These are phyloP conservation scores for Diorhabda elongata DNA, from an alignment of 1,140 invertebrate species.

Conservation along the genomic window DNA sequence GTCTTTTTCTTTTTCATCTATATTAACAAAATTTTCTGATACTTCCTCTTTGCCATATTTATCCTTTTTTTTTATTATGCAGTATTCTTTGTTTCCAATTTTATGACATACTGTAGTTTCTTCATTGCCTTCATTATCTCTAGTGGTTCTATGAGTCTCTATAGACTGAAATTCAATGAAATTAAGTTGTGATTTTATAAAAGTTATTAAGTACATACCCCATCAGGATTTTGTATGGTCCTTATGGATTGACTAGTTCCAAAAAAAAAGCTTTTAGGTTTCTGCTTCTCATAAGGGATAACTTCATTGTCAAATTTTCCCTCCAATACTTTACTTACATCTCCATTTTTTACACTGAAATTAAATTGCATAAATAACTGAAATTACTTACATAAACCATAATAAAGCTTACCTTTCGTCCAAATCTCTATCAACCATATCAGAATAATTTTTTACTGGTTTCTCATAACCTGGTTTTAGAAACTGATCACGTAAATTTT, in stretches of 20 bases:
- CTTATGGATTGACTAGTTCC: conserved; percentile 24
- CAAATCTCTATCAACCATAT: conserved; percentile 49
- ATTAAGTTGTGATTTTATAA: conserved; percentile 19
- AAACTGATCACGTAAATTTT: conserved; percentile 47
- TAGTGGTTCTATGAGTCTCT: conserved; percentile 48
- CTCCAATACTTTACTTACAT: conserved; percentile 41
- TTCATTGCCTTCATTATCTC: conserved; percentile 51
- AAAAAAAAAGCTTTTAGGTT: conserved; percentile 6
- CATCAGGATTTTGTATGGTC: conserved; percentile 47
- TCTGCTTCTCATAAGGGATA: neutral
- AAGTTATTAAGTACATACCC: conserved; percentile 35
- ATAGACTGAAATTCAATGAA: conserved; percentile 40
- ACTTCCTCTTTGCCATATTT: conserved; percentile 49
- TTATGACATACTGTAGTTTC: conserved; percentile 49
- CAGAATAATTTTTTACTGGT: conserved; percentile 17
- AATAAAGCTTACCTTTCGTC: conserved; percentile 51
- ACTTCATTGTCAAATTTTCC: conserved; percentile 10
- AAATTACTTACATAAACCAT: neutral
- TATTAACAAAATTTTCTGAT: conserved; percentile 48
- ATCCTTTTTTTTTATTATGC: conserved; percentile 46
- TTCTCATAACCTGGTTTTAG: conserved; percentile 47
- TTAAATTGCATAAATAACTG: neutral
- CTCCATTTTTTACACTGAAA: conserved; percentile 44
- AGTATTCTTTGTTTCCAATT: conserved; percentile 50
- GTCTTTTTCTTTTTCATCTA: conserved; percentile 44